These are phyloP conservation scores for Aricia agestis DNA, from an alignment of 1,140 invertebrate genomes.

Conservation along the genomic window DNA sequence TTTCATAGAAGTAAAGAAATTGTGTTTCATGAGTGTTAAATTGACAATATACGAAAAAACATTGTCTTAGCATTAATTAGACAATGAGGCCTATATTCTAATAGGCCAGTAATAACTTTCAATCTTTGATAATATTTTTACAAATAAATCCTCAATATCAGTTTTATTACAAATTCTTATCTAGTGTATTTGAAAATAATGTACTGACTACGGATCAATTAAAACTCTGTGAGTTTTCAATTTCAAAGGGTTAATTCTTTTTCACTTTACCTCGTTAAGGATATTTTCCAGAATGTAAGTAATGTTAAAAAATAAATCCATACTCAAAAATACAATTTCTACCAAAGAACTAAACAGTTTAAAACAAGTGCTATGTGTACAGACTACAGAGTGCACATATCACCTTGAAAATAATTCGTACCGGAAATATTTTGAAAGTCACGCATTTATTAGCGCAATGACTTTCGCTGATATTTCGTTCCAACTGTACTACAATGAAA, in stretches of 20 bases:
- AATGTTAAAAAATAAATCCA: neutral
- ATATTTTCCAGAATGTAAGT: too few relatives aligned
- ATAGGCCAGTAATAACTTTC: neutral
- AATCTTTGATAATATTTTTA: too few relatives aligned
- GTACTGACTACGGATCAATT: too few relatives aligned
- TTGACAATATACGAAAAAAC: neutral
- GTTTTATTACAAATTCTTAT: neutral
- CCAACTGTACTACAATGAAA: conserved; percentile 6
- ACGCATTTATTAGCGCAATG: conserved; percentile 23
- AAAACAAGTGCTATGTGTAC: conserved; percentile 3
- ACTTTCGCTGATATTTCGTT: conserved; percentile 24
- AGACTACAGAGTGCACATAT: conserved; percentile 11
- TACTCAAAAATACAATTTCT: conserved; percentile 4
- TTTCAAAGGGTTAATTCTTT: too few relatives aligned
- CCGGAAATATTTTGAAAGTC: conserved; percentile 29
- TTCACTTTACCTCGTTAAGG: too few relatives aligned
- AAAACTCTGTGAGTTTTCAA: too few relatives aligned
- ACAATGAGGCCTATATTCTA: neutral
- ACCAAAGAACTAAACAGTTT: neutral
- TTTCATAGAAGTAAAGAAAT: neutral
- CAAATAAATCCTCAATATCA: neutral
- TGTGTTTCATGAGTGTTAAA: neutral
- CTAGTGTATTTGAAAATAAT: too few relatives aligned
- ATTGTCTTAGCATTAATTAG: neutral
- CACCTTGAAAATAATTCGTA: conserved; percentile 26